A percentile compares a stretch with the other conserved stretches of the same genome.
These are phyloP conservation scores for Campopleginae sp. DNA, from an alignment of 2,888 invertebrate species.

Conservation along the genomic window DNA sequence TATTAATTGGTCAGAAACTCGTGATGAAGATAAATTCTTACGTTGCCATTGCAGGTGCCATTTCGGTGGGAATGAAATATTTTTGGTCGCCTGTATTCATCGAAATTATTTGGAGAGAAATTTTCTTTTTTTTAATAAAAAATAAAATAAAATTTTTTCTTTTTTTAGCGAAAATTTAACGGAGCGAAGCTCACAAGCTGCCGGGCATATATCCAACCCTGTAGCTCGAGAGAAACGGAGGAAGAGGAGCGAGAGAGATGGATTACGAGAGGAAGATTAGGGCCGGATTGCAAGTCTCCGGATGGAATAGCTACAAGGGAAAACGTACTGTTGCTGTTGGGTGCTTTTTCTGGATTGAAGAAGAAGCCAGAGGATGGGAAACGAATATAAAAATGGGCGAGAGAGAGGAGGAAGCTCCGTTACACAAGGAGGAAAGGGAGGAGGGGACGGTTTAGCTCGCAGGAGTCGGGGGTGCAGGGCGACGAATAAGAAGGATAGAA, in stretches of 20 bases:
- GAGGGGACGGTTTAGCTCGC: conserved; percentile 20
- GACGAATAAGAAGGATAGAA: conserved; percentile 34
- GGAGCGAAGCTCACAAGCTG: neutral
- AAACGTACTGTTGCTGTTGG: conserved; percentile 57
- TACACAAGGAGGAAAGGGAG: conserved; percentile 5
- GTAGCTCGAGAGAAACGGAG: neutral
- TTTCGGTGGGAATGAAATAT: neutral
- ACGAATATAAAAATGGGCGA: neutral
- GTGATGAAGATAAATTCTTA: neutral
- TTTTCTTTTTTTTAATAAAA: too few species aligned
- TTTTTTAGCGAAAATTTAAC: neutral
- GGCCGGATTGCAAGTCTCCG: conserved; percentile 46
- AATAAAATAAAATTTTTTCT: too few species aligned
- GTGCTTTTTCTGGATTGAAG: conserved; percentile 53
- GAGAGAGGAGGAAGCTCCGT: conserved; percentile 48
- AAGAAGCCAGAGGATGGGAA: neutral
- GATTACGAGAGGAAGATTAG: conserved; percentile 50
- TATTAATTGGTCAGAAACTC: neutral
- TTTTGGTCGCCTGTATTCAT: conserved; percentile 8
- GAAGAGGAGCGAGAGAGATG: conserved; percentile 33
- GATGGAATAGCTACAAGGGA: conserved; percentile 67
- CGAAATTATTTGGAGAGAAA: neutral
- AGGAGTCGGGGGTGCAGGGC: conserved; percentile 52
- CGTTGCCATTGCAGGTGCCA: neutral
- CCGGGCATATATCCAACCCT: neutral